Evolutionary conservation across 2,797 vertebrate species (phyloP).

Genomic region (Uromys caudimaculatus): DNA sequence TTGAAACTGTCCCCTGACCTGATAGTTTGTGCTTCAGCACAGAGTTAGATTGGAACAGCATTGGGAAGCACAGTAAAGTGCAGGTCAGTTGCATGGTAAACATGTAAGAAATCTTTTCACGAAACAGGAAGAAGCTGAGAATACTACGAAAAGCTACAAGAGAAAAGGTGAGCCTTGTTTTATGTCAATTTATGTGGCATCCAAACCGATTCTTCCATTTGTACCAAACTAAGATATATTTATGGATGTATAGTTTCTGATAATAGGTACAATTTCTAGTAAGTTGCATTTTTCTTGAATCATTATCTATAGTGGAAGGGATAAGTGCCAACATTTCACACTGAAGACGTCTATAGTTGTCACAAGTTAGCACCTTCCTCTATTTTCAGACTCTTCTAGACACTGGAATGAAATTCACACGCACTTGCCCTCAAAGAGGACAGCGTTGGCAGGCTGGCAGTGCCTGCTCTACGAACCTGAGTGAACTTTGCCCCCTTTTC

Average conservation of each 20-base stretch:
- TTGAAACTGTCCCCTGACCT: neutral
- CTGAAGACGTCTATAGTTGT: neutral
- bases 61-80: neutral
- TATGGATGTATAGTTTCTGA: neutral
- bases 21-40: neutral
- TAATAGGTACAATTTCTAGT: conserved; percentile 12
- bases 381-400: conserved; percentile 6
- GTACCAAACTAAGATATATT: neutral
- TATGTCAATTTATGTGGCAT: neutral
- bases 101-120: neutral
- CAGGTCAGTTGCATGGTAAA: neutral
- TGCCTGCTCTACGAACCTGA: conserved; percentile 46
- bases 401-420: neutral
- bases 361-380: neutral
- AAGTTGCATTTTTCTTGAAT: neutral
- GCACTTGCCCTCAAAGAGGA: neutral
- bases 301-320: neutral
- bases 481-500: conserved; percentile 66
- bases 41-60: neutral
- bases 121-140: neutral
- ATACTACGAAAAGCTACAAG: neutral
- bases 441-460: conserved; percentile 41
- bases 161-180: neutral
- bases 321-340: neutral
- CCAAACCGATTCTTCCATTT: neutral